Evolutionary conservation across 2,888 invertebrate species (phyloP).

Genomic region (Parochlus steinenii): DNA sequence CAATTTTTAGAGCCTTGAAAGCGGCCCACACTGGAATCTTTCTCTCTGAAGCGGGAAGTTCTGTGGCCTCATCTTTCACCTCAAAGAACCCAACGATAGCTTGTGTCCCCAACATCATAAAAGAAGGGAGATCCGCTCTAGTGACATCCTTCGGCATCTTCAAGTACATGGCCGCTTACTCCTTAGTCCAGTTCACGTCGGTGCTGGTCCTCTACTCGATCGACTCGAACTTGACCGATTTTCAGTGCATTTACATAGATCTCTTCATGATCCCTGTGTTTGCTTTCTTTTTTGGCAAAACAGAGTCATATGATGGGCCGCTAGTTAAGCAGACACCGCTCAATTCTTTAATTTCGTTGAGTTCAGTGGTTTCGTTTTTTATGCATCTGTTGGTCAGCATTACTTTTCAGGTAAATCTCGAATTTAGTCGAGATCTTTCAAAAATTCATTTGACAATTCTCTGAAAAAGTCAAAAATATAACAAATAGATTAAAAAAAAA

Average conservation of each 20-base stretch:
- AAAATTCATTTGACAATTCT: too few relatives aligned
- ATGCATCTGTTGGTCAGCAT: constrained; percentile 52
- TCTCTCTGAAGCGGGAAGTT: constrained; percentile 80
- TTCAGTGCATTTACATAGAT: constrained; percentile 83
- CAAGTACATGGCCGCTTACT: constrained; percentile 96
- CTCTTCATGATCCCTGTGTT: constrained; percentile 76
- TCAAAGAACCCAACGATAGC: constrained; percentile 71
- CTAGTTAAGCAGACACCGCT: constrained; percentile 64
- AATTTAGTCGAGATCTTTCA: too few relatives aligned
- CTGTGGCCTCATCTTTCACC: constrained; percentile 89
- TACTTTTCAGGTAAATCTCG: too few relatives aligned
- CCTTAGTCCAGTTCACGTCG: constrained; percentile 80
- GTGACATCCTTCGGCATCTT: constrained; percentile 95
- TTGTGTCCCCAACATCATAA: constrained; percentile 64
- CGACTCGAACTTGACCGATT: constrained; percentile 74
- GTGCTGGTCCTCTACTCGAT: constrained; percentile 83
- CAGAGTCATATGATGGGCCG: constrained; percentile 55
- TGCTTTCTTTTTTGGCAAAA: constrained; percentile 83
- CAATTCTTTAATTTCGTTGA: constrained; percentile 59
- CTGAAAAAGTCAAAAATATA: too few relatives aligned
- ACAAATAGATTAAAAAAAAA: too few relatives aligned
- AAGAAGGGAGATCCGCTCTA: constrained; percentile 84
- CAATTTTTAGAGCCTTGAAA: constrained; percentile 78
- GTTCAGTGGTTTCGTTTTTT: constrained; percentile 58
- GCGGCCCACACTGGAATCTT: constrained; percentile 88